These are phyloP conservation scores for Trichogramma evanescens DNA, from an alignment of 2,888 invertebrate genomes.

Conservation along the genomic window DNA sequence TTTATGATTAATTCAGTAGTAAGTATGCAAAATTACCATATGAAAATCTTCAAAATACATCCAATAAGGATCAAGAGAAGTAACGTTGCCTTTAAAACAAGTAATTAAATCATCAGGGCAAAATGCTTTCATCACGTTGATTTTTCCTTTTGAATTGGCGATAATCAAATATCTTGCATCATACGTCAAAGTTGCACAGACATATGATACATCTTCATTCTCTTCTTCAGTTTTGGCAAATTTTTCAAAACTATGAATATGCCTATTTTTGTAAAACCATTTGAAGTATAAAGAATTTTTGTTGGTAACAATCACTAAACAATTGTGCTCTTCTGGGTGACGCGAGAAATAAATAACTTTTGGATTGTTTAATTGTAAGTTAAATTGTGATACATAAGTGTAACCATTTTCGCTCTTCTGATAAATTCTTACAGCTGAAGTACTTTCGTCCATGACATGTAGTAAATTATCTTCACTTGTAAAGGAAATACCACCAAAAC, in stretches of 20 bases:
- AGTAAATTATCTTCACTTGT: conserved; percentile 28
- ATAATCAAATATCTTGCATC: conserved; percentile 47
- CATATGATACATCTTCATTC: conserved; percentile 30
- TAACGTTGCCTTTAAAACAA: conserved; percentile 36
- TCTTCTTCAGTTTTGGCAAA: conserved; percentile 28
- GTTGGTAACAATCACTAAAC: conserved; percentile 38
- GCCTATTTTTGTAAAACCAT: conserved; percentile 28
- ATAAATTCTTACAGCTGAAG: conserved; percentile 33
- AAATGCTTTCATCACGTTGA: conserved; percentile 44
- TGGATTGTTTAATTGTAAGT: conserved; percentile 27
- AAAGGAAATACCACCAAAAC: conserved; percentile 26
- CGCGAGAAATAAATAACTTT: conserved; percentile 35
- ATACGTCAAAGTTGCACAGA: conserved; percentile 44
- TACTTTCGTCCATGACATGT: conserved; percentile 33
- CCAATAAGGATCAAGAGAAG: conserved; percentile 40
- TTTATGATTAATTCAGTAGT: not conserved
- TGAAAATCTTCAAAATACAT: conserved; percentile 32
- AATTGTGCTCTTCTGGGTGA: conserved; percentile 28
- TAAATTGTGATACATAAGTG: conserved; percentile 32
- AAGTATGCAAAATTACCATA: conserved; percentile 25
- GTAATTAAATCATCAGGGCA: conserved; percentile 31
- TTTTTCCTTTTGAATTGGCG: conserved; percentile 44
- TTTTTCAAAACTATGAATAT: conserved; percentile 32
- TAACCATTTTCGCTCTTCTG: conserved; percentile 19
- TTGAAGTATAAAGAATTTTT: conserved; percentile 31